Percentiles rank a stretch among this genome's conserved stretches.
These are phyloP conservation scores for Trogon surrucura DNA, from an alignment of 2,113 vertebrate species.

Conservation along the genomic window DNA sequence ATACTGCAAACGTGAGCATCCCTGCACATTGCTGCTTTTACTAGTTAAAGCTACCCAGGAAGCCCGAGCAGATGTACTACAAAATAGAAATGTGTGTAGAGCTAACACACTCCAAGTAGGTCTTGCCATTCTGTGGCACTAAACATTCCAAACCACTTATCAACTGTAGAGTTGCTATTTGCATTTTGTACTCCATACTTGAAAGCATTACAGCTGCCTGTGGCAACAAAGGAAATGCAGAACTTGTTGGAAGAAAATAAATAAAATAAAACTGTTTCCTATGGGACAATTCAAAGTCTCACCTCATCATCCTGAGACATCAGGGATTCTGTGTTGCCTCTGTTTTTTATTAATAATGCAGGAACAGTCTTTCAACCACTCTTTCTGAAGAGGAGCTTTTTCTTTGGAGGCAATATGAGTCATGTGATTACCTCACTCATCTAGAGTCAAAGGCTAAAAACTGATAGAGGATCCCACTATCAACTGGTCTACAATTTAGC, in stretches of 20 bases:
- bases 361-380: constrained; percentile 39
- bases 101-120: neutral
- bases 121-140: neutral
- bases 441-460: constrained; percentile 46
- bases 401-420: neutral
- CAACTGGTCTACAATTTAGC: constrained; percentile 48
- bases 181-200: constrained; percentile 23
- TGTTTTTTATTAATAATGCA: constrained; percentile 55
- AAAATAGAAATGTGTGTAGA: neutral
- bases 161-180: constrained; percentile 15
- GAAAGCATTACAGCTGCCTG: constrained; percentile 30
- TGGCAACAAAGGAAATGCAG: constrained; percentile 52
- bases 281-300: constrained; percentile 47
- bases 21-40: neutral
- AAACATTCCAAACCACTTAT: constrained; percentile 13
- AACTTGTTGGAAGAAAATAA: constrained; percentile 36
- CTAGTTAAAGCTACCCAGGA: neutral
- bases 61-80: neutral
- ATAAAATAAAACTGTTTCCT: constrained; percentile 49
- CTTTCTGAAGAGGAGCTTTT: constrained; percentile 16
- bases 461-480: constrained; percentile 26
- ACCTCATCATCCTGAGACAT: constrained; percentile 65
- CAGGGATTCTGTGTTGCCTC: constrained; percentile 31
- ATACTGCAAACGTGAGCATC: too few relatives aligned
- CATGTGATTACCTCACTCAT: constrained; percentile 40